phyloP scores from a whole-genome alignment of 2,113 vertebrate species.

The Saimiri boliviensis region DNA sequence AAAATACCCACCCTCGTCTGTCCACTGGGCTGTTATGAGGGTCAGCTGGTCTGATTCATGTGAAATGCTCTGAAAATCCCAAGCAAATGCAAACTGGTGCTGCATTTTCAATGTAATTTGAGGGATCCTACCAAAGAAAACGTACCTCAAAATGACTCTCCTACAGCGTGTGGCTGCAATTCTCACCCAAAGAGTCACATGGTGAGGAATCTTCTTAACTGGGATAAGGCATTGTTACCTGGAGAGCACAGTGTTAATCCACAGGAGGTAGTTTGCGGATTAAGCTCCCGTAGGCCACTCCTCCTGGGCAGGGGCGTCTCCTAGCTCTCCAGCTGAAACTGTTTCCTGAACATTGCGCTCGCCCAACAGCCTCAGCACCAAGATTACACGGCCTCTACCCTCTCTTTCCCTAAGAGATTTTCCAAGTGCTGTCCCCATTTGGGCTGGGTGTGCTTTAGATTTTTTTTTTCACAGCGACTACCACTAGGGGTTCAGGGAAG shows the following conservation, averaged over 20 bases:
- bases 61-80: background rate
- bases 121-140: background rate
- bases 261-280: background rate
- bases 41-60: too few species aligned
- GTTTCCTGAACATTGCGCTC: background rate
- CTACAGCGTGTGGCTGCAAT: background rate
- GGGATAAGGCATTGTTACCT: background rate
- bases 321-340: background rate
- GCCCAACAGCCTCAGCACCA: too few species aligned
- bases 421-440: background rate
- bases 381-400: background rate
- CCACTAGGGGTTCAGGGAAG: background rate
- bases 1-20: background rate
- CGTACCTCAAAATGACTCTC: background rate
- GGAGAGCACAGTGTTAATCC: too few species aligned
- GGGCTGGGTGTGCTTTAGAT: background rate
- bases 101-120: background rate
- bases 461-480: background rate
- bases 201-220: background rate
- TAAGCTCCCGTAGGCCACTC: background rate
- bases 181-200: background rate
- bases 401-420: background rate
- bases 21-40: background rate
- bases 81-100: too few species aligned
- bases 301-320: background rate